Base-by-base conservation (phyloP, 1,140 invertebrate species). In the Anadara kagoshimensis region DNA sequence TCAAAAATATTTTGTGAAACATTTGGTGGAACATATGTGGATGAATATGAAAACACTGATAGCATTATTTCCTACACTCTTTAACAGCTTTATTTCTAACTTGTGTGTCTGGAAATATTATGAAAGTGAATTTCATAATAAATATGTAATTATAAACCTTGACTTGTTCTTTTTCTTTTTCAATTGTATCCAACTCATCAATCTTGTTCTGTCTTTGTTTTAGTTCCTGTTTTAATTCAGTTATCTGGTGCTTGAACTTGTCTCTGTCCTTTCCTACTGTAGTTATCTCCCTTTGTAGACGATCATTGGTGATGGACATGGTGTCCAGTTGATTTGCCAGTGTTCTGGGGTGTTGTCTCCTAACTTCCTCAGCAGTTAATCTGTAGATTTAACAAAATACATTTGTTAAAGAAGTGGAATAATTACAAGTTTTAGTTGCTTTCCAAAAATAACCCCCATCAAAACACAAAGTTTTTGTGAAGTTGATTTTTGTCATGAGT, bases 261-360 rank as follows among this genome's bases (percentile, higher is more conserved):
- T 65, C 62, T 29, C 69, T 64, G 22, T 81, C 75, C 24, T 73
- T 69, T 5, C 57, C 26, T 26, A 61, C 22, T 1, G 45, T 56
- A 16, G 22, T 64, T 5, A 76, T 62, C n/a, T 81, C 74, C 14
- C 22, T 45, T 44, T 75, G 69, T 14, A 79, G 63, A 11, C 74
- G 56, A 14, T 74, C 63, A 64, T 76, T 78, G 41, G 62, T 61
- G 16, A 75, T 44, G 4, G 68, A 54, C 8, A 69, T 44, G 3
- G 78, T 79, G 29, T 84, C 82, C 0, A 84, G 29, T 53, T 82
- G 75, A 61, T 84, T 84, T 26, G 82, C 82, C 26, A 84, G 24
- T 2, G 72, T 68, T 18, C 82, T 68, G 1, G 82, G 82, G 68
- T 84, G 82, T 29, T 84, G 82, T 44, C 71, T 75, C 16, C 82